Conservation (phyloP, 2,888 invertebrate species). For the Lysandra bellargus region DNA sequence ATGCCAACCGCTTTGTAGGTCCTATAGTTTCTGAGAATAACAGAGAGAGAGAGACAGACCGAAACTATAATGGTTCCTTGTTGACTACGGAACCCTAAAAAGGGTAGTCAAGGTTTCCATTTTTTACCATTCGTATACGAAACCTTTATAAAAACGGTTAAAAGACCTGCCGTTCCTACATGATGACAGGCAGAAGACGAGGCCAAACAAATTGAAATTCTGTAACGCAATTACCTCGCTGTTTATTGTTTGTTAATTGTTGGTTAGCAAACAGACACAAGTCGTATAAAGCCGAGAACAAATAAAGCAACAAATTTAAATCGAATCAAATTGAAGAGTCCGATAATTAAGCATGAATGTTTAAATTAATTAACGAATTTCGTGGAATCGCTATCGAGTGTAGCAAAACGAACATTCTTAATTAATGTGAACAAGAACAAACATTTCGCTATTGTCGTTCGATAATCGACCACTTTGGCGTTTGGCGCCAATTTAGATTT, state of each 20-base stretch:
- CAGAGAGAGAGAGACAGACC: too few relatives aligned
- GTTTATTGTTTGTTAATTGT: constrained; percentile 19
- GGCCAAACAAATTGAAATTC: neutral
- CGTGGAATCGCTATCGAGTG: constrained; percentile 55
- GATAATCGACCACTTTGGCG: constrained; percentile 52
- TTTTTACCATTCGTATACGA: too few relatives aligned
- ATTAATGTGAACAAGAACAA: constrained; percentile 64
- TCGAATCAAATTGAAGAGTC: constrained; percentile 72
- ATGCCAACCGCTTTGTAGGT: too few relatives aligned
- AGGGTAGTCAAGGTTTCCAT: too few relatives aligned
- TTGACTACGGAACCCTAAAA: too few relatives aligned
- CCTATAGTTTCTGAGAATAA: too few relatives aligned
- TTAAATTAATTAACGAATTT: constrained; percentile 76
- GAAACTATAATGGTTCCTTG: too few relatives aligned
- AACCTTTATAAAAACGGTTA: neutral
- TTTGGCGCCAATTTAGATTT: constrained; percentile 36
- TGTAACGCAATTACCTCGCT: neutral
- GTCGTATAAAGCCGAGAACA: constrained; percentile 43
- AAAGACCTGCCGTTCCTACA: neutral
- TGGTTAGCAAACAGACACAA: constrained; percentile 15
- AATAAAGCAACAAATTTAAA: constrained; percentile 73
- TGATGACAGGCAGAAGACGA: neutral
- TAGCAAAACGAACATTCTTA: constrained; percentile 66
- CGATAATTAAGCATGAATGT: constrained; percentile 78
- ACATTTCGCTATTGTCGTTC: constrained; percentile 60